Conservation (phyloP, 2,888 invertebrate genomes). For the Hydrotaea diabolus region DNA sequence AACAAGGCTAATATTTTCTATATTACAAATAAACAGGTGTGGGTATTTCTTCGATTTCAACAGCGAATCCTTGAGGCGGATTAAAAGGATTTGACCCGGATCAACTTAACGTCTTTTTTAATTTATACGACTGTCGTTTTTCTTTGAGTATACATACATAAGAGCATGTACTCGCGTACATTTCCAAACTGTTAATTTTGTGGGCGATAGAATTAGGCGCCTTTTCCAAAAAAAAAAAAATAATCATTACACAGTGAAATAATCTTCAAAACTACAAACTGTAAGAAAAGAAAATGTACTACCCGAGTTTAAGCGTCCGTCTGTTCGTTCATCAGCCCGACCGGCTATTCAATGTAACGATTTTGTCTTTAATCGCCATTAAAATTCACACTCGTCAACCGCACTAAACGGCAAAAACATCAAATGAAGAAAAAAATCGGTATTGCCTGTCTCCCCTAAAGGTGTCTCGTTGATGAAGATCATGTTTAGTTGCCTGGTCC, state of each 20-base stretch:
- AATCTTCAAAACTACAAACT: neutral
- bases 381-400: neutral
- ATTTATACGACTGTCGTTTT: neutral
- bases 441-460: slow-evolving; percentile 16
- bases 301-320: neutral
- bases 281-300: neutral
- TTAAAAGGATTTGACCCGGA: too few species aligned
- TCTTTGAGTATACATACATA: neutral
- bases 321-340: neutral
- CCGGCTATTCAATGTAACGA: neutral
- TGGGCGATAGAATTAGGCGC: slow-evolving; percentile 25
- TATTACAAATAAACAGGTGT: too few species aligned
- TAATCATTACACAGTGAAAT: neutral
- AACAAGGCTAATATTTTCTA: too few species aligned
- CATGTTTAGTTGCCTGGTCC: slow-evolving; percentile 38
- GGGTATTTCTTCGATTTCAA: too few species aligned
- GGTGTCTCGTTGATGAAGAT: slow-evolving; percentile 38
- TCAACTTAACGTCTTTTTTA: too few species aligned
- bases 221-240: slow-evolving; percentile 13
- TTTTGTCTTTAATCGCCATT: neutral
- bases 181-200: neutral
- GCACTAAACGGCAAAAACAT: neutral
- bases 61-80: too few species aligned
- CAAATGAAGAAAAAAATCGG: neutral
- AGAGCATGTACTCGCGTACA: too few species aligned